Conservation (phyloP, 2,797 vertebrate genomes). For the Manis crassicaudata region DNA sequence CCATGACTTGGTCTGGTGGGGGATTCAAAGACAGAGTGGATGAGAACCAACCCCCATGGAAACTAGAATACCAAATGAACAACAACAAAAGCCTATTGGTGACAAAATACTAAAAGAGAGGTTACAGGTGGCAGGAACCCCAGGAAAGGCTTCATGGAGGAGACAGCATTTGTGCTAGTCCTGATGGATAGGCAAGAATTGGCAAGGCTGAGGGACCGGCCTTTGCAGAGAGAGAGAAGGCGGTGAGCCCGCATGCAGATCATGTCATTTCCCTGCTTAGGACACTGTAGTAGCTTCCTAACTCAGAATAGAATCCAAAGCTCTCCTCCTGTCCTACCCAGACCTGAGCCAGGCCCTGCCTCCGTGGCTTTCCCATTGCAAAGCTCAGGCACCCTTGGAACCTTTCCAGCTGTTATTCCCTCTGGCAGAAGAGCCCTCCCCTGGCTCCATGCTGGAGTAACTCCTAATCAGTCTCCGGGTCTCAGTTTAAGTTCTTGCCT, state of each 20-base stretch:
- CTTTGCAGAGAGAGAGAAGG: neutral
- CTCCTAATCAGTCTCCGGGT: neutral
- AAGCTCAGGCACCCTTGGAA: neutral
- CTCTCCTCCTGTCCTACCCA: neutral
- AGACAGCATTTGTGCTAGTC: neutral
- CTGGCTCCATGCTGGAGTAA: neutral
- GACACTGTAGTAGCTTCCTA: neutral
- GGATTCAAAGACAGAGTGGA: neutral
- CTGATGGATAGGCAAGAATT: neutral
- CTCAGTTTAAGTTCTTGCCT: neutral
- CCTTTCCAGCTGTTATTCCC: neutral
- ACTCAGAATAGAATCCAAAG: constrained; percentile 1
- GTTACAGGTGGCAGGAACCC: constrained; percentile 64
- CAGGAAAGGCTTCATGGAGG: neutral
- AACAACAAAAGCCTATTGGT: neutral
- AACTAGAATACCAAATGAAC: neutral
- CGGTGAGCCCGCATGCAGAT: neutral
- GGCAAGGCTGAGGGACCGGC: neutral
- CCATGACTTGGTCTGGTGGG: neutral
- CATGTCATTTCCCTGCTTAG: neutral
- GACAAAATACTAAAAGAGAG: neutral
- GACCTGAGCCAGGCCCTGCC: neutral
- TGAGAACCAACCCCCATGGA: neutral
- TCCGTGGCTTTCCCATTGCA: neutral
- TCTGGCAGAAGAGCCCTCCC: neutral